These are phyloP conservation scores for Drosophila paranaensis DNA, from an alignment of 2,888 invertebrate species.

Conservation along the genomic window DNA sequence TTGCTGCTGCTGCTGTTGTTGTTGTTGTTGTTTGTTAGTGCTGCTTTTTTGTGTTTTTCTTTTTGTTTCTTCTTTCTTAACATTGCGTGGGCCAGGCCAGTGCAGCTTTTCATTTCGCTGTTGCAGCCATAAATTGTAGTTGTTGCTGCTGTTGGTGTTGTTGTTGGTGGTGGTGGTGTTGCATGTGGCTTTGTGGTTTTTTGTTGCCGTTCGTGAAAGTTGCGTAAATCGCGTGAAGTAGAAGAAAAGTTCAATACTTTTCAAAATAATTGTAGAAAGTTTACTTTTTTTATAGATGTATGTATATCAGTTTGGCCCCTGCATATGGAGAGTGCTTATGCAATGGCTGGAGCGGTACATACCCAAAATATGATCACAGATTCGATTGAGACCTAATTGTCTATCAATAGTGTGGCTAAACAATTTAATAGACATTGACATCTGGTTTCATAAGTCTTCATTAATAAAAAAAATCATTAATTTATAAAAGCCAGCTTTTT, in stretches of 20 bases:
- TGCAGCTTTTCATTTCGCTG: conserved; percentile 58
- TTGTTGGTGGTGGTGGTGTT: conserved; percentile 3
- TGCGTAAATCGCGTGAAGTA: conserved; percentile 81
- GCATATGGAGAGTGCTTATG: conserved; percentile 51
- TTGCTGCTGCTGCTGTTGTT: conserved; percentile 11
- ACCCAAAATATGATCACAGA: conserved; percentile 22
- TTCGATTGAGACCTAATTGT: conserved; percentile 68
- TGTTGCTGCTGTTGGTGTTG: conserved; percentile 18
- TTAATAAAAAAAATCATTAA: no score
- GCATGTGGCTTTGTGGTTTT: conserved; percentile 50
- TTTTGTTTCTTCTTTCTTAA: conserved; percentile 23
- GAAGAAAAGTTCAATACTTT: conserved; percentile 78
- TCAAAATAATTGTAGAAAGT: conserved; percentile 79
- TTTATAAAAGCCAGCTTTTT: no score
- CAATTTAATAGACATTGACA: conserved; percentile 51
- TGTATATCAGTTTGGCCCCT: conserved; percentile 21
- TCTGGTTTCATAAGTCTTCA: no score
- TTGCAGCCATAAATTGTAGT: conserved; percentile 67
- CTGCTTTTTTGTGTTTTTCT: conserved; percentile 19
- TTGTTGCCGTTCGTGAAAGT: conserved; percentile 72
- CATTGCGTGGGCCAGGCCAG: conserved; percentile 70
- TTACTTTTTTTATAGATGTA: conserved; percentile 36
- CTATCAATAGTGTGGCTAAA: conserved; percentile 54
- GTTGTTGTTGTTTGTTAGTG: neutral
- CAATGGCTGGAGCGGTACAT: conserved; percentile 25